Conservation (phyloP, 2,113 vertebrate species). For the Tachysurus fulvidraco region DNA sequence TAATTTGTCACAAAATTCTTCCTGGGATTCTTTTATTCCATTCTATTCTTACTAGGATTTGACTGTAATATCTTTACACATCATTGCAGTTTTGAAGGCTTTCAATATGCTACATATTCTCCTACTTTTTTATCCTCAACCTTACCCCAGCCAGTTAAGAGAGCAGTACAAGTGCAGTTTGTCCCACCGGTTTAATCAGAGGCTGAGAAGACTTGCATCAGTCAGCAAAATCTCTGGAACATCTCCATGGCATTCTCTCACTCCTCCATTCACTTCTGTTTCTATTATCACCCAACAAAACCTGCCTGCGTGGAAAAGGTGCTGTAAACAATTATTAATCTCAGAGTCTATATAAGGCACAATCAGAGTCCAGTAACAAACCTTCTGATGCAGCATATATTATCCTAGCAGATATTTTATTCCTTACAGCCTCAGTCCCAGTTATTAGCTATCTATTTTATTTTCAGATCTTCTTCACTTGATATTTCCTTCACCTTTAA, state of each 20-base stretch:
- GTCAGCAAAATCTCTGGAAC: slow-evolving; percentile 30
- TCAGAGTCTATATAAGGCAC: not conserved
- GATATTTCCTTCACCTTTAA: not conserved
- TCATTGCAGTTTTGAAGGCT: not conserved
- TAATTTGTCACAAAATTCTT: not conserved
- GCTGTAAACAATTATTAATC: slow-evolving; percentile 2
- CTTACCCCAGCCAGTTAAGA: not conserved
- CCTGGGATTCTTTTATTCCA: too few relatives aligned
- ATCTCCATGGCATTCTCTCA: not conserved
- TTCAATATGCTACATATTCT: not conserved
- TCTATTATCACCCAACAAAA: slow-evolving; percentile 3
- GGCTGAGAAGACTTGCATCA: not conserved
- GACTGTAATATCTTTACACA: not conserved
- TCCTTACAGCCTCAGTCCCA: not conserved
- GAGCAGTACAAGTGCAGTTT: not conserved
- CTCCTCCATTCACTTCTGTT: not conserved
- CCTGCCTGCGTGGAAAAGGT: not conserved
- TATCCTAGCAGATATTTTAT: not conserved
- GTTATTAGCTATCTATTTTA: not conserved
- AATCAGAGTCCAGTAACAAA: not conserved
- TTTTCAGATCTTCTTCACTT: not conserved
- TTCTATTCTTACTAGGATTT: not conserved
- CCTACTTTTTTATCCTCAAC: not conserved
- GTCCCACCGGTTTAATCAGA: slow-evolving; percentile 25
- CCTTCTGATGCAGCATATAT: not conserved